Base-by-base conservation (phyloP, 2,113 vertebrate genomes). In the Centropristis striata region DNA sequence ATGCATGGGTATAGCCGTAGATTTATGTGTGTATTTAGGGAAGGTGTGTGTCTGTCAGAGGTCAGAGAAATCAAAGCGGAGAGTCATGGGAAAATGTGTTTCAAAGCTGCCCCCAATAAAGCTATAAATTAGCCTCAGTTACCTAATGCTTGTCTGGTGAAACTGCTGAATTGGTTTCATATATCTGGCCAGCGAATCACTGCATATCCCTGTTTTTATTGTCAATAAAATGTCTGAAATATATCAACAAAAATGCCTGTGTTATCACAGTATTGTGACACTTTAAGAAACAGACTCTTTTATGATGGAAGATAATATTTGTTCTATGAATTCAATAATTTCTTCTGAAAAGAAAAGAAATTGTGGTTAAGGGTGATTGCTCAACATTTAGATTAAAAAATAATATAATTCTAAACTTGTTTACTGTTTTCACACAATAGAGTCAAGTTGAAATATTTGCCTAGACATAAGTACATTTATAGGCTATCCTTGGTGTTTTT, bases 21-120 rank as follows among this genome's bases (percentile, higher is more conserved):
- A 80, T 84, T 75, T 74, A 87, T 89, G 63, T 71, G 44, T 64
- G 51, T 36, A 50, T 87, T 79, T 79, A 64, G 47, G n/a, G 46
- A 87, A 87, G 78, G 82, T 89, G 77, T 85, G 69, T 71, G 73
- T 82, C 64, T 86, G 78, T 89, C 75, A 80, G 44, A 75, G 85
- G 78, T 88, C 88, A 86, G 74, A 75, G 28, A 73, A 90, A 82
- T 88, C 78, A 88, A 81, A 90, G 81, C 37, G 16, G 53, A 61
- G 54, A 60, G 71, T 74, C 75, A 65, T 80, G 68, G 85, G 84
- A 85, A 91, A 90, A 80, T 50, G 65, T 84, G 66, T 89, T 88
- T 90, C 70, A 75, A 66, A 86, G 74, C 87, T 66, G 54, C 76
- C 73, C 68, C 71, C 36, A 74, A 67, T 81, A 76, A 77, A 69